Base-by-base conservation (phyloP, 2,888 invertebrate species). In the Volucella zonaria region DNA sequence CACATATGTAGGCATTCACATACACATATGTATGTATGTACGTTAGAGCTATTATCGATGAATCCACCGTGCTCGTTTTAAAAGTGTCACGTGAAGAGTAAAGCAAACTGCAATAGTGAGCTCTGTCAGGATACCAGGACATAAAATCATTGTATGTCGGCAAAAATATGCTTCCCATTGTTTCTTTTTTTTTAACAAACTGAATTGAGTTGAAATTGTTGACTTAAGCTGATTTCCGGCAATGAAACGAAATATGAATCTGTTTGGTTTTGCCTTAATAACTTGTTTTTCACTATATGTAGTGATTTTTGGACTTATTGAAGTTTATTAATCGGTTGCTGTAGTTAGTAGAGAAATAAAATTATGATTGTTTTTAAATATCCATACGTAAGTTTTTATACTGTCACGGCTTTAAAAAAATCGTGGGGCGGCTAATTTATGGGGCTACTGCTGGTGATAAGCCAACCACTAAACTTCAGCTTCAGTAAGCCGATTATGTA, bases 221-320 rank as follows among this genome's bases (percentile, higher is more conserved):
- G 76, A 76, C 76, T 81, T 81, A 70, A 81, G 58, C 58, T 70
- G 81, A 76, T 81, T 81, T 73, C 68, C 76, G 75, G 14, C 76
- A 45, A 71, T 66, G 52, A 76, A 42, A 71, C 52, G 66, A 76
- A 71, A 76, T 82, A 71, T 77, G 70, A 71, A 82, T 76, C 76
- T 77, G 52, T 59, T 76, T 76, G 68, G 40, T 18, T 70, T 40
- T 49, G 58, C n/a, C 68, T 62, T 70, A 76, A 76, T 81, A 76
- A 68, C 66, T 64, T 43, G 52, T 70, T 64, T 12, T 42, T 70
- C 8, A 58, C 45, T 62, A 47, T 58, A 70, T 61, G 45, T 14
- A 47, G 61, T 51, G 23, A 56, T 61, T 68, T 40, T 70, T 12
- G 38, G 10, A 52, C 49, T 42, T 15, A 56, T 77, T 2, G 45